Conservation (phyloP, 2,888 invertebrate species). For the Chironomus tentans region DNA sequence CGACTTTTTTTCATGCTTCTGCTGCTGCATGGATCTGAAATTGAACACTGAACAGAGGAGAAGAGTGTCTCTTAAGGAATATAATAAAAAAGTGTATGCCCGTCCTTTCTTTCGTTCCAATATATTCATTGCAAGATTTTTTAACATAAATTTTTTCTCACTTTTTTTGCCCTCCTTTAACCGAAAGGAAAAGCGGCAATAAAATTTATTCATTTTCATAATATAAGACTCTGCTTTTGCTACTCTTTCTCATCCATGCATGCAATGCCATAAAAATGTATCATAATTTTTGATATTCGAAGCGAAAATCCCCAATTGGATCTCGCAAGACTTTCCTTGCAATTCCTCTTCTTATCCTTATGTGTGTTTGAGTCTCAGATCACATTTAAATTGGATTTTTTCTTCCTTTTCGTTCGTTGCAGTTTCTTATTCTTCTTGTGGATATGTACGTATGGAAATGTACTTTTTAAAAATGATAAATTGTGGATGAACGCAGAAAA, state of each 20-base stretch:
- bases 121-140: background rate
- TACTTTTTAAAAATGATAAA: too few species aligned
- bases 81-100: too few species aligned
- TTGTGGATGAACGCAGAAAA: background rate
- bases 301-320: constrained; percentile 24
- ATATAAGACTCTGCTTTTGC: background rate
- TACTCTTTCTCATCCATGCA: background rate
- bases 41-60: background rate
- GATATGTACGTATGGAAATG: background rate
- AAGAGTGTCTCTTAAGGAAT: background rate
- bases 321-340: too few species aligned
- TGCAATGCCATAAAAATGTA: constrained; percentile 19
- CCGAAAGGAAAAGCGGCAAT: background rate
- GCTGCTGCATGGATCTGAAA: background rate
- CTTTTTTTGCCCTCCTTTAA: background rate
- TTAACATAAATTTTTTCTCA: constrained; percentile 20
- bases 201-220: constrained; percentile 20
- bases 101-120: too few species aligned
- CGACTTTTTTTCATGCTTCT: background rate
- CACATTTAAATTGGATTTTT: constrained; percentile 23
- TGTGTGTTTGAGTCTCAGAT: constrained; percentile 13
- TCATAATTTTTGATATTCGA: constrained; percentile 18
- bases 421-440: background rate
- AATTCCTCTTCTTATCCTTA: too few species aligned
- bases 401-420: background rate